phyloP scores from a whole-genome alignment of 2,113 vertebrate species.

The Vulpes ferrilata region DNA sequence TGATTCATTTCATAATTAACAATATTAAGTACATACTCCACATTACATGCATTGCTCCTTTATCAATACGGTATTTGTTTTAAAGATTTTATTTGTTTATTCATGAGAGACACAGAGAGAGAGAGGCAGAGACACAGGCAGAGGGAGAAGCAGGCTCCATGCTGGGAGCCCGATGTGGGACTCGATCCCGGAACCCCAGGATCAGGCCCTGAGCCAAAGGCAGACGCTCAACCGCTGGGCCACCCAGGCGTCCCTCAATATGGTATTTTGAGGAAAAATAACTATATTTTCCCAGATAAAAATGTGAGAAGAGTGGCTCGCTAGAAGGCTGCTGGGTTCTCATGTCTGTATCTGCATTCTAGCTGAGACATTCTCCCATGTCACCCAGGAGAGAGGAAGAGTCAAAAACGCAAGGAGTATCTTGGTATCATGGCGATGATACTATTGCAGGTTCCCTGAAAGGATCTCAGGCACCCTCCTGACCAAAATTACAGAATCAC shows the following conservation, averaged over 20 bases:
- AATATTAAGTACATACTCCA: background rate
- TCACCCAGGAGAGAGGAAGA: background rate
- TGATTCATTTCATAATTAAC: conserved; percentile 46
- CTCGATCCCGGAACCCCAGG: no score
- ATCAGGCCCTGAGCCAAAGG: no score
- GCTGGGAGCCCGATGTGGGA: no score
- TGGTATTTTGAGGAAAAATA: background rate
- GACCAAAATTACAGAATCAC: background rate
- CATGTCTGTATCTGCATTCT: background rate
- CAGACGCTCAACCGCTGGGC: no score
- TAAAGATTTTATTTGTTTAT: no score
- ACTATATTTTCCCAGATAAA: background rate
- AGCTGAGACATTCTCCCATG: background rate
- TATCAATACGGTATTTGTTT: background rate
- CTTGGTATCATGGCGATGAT: background rate
- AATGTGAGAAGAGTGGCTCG: background rate
- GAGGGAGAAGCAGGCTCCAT: no score
- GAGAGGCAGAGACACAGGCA: no score
- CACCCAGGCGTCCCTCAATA: no score
- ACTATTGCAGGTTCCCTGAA: background rate
- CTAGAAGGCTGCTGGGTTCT: background rate
- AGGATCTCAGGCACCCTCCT: background rate
- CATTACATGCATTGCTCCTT: background rate
- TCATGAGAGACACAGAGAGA: no score
- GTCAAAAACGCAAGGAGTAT: background rate